Evolutionary conservation across 2,888 invertebrate species (phyloP).

Genomic region (Pollenia griseotomentosa): DNA sequence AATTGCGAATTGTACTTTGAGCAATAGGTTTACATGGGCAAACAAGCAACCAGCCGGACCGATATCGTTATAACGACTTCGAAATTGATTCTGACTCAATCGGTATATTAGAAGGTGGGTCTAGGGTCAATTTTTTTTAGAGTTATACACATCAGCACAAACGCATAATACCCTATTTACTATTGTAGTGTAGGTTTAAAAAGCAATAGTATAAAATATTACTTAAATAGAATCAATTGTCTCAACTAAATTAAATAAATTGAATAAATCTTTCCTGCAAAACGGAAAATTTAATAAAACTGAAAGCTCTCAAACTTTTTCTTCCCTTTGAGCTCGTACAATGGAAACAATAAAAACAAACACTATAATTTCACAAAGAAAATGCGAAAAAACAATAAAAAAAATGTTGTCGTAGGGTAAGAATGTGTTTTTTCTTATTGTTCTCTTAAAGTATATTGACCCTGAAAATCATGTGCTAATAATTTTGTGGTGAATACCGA

Average conservation of each 20-base stretch:
- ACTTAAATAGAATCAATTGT: conserved; percentile 51
- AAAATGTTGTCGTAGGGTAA: conserved; percentile 39
- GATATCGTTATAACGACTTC: too few relatives aligned
- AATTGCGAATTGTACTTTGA: too few relatives aligned
- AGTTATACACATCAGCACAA: too few relatives aligned
- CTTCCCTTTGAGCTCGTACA: neutral
- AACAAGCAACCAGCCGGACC: too few relatives aligned
- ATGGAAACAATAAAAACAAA: neutral
- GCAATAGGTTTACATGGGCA: too few relatives aligned
- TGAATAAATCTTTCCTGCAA: neutral
- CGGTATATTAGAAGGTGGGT: too few relatives aligned
- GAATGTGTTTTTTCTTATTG: neutral
- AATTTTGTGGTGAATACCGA: conserved; percentile 34
- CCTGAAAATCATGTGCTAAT: conserved; percentile 48
- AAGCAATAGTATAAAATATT: neutral
- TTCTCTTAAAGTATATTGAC: conserved; percentile 36
- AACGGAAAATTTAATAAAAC: conserved; percentile 31
- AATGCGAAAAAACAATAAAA: neutral
- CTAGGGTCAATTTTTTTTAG: too few relatives aligned
- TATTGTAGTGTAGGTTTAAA: too few relatives aligned
- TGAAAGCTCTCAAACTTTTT: conserved; percentile 24
- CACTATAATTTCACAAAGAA: neutral
- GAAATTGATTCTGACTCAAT: too few relatives aligned
- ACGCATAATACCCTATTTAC: too few relatives aligned
- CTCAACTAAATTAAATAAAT: conserved; percentile 38